phyloP scores from a whole-genome alignment of 2,888 invertebrate genomes.

The Lasioglossum vierecki region DNA sequence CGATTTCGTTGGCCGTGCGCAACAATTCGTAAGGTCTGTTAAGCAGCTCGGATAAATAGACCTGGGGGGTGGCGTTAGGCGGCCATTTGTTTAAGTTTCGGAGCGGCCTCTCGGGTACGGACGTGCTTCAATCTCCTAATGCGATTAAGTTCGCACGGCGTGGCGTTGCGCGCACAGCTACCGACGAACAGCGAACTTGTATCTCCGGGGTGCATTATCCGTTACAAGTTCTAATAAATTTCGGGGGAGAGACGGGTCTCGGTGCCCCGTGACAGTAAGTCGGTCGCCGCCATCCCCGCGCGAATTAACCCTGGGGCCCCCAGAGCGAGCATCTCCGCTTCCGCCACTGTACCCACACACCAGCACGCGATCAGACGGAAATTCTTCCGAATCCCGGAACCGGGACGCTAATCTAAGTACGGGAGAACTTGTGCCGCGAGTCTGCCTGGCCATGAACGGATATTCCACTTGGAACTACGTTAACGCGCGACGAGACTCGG shows the following conservation, averaged over 20 bases:
- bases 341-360: not conserved
- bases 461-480: slow-evolving; percentile 3
- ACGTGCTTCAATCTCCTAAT: slow-evolving; percentile 69
- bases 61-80: not conserved
- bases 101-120: slow-evolving; percentile 36
- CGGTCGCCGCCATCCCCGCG: slow-evolving; percentile 24
- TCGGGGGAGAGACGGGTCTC: slow-evolving; percentile 24
- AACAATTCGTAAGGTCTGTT: slow-evolving; percentile 37
- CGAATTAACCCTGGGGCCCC: not conserved
- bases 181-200: slow-evolving; percentile 30
- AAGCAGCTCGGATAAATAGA: slow-evolving; percentile 36
- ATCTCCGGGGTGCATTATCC: slow-evolving; percentile 57
- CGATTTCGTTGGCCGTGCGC: slow-evolving; percentile 5
- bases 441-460: slow-evolving; percentile 1
- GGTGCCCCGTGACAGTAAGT: slow-evolving; percentile 31
- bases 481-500: not conserved
- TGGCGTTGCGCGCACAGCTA: not conserved
- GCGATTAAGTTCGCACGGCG: slow-evolving; percentile 64
- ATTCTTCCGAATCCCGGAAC: slow-evolving; percentile 34
- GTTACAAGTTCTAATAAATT: slow-evolving; percentile 57
- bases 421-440: not conserved
- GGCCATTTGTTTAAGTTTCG: slow-evolving; percentile 56
- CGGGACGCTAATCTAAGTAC: not conserved
- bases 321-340: not conserved
- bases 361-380: slow-evolving; percentile 35